These are phyloP conservation scores for Vanessa tameamea DNA, from an alignment of 1,140 invertebrate genomes.

Conservation along the genomic window DNA sequence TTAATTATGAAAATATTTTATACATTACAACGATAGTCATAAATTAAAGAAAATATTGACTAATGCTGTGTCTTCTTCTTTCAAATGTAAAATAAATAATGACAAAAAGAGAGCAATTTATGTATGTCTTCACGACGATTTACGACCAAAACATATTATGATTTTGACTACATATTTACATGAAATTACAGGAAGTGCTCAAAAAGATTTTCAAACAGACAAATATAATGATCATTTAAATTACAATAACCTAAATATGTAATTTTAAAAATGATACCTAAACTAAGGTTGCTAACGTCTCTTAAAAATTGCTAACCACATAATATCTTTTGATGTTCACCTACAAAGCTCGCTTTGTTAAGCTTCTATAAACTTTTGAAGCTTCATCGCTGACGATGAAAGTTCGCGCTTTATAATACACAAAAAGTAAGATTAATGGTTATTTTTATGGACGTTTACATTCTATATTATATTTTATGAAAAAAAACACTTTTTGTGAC, in stretches of 20 bases:
- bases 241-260: not conserved
- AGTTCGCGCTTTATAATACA: slow-evolving; percentile 21
- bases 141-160: no score
- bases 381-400: slow-evolving; percentile 9
- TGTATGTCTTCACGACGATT: no score
- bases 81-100: no score
- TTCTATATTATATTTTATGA: slow-evolving; percentile 17
- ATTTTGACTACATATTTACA: no score
- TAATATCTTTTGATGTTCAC: not conserved
- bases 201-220: no score
- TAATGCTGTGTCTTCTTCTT: no score
- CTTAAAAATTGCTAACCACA: slow-evolving; percentile 4
- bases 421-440: slow-evolving; percentile 19
- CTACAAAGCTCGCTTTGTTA: slow-evolving; percentile 14
- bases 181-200: no score
- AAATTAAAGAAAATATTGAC: no score
- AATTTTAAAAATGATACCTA: not conserved
- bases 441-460: slow-evolving; percentile 18
- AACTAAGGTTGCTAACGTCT: not conserved
- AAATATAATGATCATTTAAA: not conserved
- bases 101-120: no score
- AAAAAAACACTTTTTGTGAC: not conserved
- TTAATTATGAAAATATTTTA: no score
- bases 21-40: no score
- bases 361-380: slow-evolving; percentile 21